Evolutionary conservation across 2,888 invertebrate species (phyloP).

Genomic region (Zootermopsis nevadensis): DNA sequence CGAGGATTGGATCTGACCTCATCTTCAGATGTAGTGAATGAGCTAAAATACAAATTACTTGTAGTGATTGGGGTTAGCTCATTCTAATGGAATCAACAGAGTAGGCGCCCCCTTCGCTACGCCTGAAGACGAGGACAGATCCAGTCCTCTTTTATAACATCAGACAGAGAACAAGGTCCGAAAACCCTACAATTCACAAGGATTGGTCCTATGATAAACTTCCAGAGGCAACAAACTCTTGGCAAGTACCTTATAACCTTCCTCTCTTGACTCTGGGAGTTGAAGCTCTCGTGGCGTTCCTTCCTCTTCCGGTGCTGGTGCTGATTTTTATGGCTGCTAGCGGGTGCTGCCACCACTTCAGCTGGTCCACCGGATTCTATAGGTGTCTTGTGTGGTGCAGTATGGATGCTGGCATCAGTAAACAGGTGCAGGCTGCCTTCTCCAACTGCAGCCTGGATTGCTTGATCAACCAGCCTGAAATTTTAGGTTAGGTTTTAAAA

Average conservation of each 20-base stretch:
- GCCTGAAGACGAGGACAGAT: no score
- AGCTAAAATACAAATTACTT: no score
- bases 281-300: slow-evolving; percentile 70
- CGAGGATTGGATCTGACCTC: no score
- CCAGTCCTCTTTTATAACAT: no score
- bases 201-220: neutral
- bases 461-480: slow-evolving; percentile 48
- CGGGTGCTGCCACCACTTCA: slow-evolving; percentile 20
- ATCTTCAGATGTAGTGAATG: no score
- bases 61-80: no score
- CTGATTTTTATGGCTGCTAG: slow-evolving; percentile 43
- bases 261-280: slow-evolving; percentile 68
- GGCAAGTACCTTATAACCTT: slow-evolving; percentile 62
- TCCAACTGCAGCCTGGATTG: slow-evolving; percentile 48
- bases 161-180: no score
- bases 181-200: no score
- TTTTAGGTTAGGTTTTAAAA: no score
- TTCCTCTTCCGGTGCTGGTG: slow-evolving; percentile 67
- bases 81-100: no score
- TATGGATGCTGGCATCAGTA: slow-evolving; percentile 17
- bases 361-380: slow-evolving; percentile 15
- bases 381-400: neutral
- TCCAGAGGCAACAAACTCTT: no score
- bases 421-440: slow-evolving; percentile 19
- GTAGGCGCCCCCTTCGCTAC: no score